phyloP scores from a whole-genome alignment of 2,888 invertebrate genomes.

The Synanthedon vespiformis region DNA sequence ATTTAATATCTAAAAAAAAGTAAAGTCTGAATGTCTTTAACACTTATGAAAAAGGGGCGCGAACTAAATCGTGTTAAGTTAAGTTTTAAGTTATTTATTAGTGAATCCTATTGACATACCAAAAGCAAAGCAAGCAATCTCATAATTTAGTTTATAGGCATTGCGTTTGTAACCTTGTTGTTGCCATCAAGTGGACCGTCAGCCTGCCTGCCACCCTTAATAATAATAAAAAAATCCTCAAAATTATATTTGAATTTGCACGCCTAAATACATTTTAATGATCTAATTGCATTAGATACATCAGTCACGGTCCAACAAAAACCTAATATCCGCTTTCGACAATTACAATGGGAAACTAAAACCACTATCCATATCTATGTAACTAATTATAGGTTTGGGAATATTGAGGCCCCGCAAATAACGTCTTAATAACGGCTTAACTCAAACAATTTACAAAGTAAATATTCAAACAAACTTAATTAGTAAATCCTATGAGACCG shows the following conservation, averaged over 20 bases:
- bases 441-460: constrained; percentile 57
- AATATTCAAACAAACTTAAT: constrained; percentile 63
- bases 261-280: constrained; percentile 8
- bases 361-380: constrained; percentile 18
- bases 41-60: too few relatives aligned
- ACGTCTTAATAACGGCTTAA: constrained; percentile 49
- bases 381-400: constrained; percentile 18
- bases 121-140: too few relatives aligned
- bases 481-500: constrained; percentile 36
- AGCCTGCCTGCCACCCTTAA: too few relatives aligned
- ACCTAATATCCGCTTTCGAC: constrained; percentile 7
- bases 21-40: too few relatives aligned
- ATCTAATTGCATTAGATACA: constrained; percentile 1
- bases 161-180: too few relatives aligned
- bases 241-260: background rate
- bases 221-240: too few relatives aligned
- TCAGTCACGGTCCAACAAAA: constrained; percentile 7
- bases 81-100: too few relatives aligned
- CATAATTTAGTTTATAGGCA: too few relatives aligned
- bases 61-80: too few relatives aligned
- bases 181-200: too few relatives aligned
- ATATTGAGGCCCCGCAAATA: constrained; percentile 38
- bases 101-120: too few relatives aligned
- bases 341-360: constrained; percentile 4
- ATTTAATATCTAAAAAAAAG: too few relatives aligned